Conservation (phyloP, 2,797 vertebrate genomes). For the Carcharodon carcharias region DNA sequence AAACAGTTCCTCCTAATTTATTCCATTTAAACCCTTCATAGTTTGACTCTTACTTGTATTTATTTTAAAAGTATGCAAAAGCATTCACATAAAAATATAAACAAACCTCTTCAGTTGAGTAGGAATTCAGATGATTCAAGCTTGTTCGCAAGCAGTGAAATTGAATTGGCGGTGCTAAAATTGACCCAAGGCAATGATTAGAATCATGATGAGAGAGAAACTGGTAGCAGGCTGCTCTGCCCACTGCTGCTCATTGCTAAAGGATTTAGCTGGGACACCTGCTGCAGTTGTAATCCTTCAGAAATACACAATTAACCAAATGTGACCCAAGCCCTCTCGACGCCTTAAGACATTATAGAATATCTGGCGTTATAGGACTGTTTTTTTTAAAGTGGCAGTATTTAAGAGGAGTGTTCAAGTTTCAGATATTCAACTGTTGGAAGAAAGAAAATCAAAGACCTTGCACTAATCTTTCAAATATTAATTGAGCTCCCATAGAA, state of each 20-base stretch:
- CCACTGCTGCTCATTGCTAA: conserved; percentile 51
- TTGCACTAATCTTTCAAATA: background rate
- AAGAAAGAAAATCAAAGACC: background rate
- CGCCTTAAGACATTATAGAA: background rate
- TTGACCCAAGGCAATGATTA: background rate
- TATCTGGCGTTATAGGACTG: too few relatives aligned
- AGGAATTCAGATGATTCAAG: background rate
- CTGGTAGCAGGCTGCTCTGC: conserved; percentile 45
- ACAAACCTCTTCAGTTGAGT: background rate
- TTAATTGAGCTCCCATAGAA: background rate
- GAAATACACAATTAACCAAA: conserved; percentile 46
- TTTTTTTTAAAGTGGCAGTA: background rate
- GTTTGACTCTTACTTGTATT: background rate
- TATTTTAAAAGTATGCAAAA: background rate
- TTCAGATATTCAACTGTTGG: background rate
- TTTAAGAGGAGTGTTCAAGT: background rate
- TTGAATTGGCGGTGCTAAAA: background rate
- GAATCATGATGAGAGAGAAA: background rate
- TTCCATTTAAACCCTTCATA: background rate
- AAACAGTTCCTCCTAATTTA: background rate
- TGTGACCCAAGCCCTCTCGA: conserved; percentile 38
- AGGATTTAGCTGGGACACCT: conserved; percentile 52
- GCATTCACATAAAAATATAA: background rate
- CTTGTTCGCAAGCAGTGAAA: background rate
- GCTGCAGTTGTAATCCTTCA: conserved; percentile 46